These are phyloP conservation scores for Erebia palarica DNA, from an alignment of 2,888 invertebrate species.

Conservation along the genomic window DNA sequence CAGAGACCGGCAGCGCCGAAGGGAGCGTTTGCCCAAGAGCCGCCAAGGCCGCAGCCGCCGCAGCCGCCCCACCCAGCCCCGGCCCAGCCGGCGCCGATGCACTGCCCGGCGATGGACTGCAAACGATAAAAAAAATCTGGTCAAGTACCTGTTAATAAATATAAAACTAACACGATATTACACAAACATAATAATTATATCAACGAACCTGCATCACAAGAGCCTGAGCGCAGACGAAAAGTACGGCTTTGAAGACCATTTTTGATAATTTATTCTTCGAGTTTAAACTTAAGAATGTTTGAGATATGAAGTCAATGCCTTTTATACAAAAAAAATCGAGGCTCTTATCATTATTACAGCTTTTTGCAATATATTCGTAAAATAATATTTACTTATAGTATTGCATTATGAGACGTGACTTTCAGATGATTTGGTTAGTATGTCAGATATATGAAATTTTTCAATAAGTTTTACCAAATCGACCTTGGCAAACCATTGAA, in stretches of 20 bases:
- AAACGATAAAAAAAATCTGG: constrained; percentile 12
- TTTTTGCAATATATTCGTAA: background rate
- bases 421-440: background rate
- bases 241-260: constrained; percentile 42
- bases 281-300: constrained; percentile 24
- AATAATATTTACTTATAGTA: no score
- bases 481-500: background rate
- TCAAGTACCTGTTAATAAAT: background rate
- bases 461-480: background rate
- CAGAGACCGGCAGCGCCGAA: constrained; percentile 9
- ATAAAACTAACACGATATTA: background rate
- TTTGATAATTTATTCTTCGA: constrained; percentile 16
- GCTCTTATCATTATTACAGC: background rate
- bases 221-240: constrained; percentile 47
- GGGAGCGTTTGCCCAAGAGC: background rate
- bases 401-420: constrained; percentile 2
- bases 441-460: background rate
- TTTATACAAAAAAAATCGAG: constrained; percentile 8
- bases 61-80: constrained; percentile 7
- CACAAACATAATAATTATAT: background rate
- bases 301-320: background rate
- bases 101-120: constrained; percentile 43
- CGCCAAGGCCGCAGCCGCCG: background rate
- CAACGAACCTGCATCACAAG: constrained; percentile 18
- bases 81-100: constrained; percentile 26